Evolutionary conservation across 2,888 invertebrate species (phyloP), one percentile per base, ranked within the genome.

Genomic region (Eremobia ochroleuca): DNA sequence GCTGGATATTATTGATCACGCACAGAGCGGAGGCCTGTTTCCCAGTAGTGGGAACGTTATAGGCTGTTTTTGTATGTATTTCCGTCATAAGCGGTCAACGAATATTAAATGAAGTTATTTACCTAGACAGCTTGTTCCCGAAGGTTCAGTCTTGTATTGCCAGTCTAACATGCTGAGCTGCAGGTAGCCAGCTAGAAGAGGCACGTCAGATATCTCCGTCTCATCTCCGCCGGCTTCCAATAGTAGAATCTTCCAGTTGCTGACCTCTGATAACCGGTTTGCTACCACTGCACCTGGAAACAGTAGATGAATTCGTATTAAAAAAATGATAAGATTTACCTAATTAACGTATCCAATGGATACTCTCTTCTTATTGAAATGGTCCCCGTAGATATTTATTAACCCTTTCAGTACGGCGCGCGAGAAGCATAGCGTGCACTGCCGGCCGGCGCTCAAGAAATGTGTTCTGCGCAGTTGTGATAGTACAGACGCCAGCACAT

Each of bases 121-220:
- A 98, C 99, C 99, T 91, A 99, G 96, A 92, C 99, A 99, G 28
- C 98, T 97, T 9, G 97, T 98, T 62, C 98, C 98, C 89, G 98
- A 98, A 0, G 99, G 99, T 92, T 99, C 99, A 2, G 98, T 98
- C 94, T 99, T 99, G 93, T 99, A 99, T 91, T 98, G 98, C 99
- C 99, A 99, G 93, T 99, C 99, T 72, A 99, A 96, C 92, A 98
- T 98, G 82, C 98, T 98, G 18, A 98, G 97, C 93, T 99, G 99
- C 73, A 99, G 95, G 91, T 98, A 99, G 0, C 98, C 99, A 0
- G 99, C 99, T 92, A 99, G 97, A 5, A 99, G 96, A 0, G 99
- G 99, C 2, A 99, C 98, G 91, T 99, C 99, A 0, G 98, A 98
- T 90, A 99, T 98, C 94, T 99, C 99, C 0, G 98, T 99, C 95